A percentile compares a stretch with the other conserved stretches of the same genome.
Evolutionary conservation across 2,797 vertebrate species (phyloP).

Genomic region (Coregonus ussuriensis): DNA sequence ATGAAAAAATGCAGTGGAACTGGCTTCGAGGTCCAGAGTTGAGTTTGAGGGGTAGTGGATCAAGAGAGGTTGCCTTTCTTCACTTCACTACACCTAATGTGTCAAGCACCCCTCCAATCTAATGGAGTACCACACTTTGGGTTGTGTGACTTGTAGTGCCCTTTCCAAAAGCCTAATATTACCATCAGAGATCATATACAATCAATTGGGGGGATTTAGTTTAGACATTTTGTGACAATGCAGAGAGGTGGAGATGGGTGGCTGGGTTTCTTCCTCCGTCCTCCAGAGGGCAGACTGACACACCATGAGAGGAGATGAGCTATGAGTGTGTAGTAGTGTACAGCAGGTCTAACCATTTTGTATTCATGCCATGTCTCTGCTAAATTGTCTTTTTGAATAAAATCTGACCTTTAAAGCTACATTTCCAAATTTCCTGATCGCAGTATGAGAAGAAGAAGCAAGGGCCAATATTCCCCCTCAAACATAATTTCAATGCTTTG

Average conservation of each 20-base stretch:
- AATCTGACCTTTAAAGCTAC: not conserved
- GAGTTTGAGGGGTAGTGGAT: too few relatives aligned
- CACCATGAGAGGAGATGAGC: constrained; percentile 26
- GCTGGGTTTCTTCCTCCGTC: constrained; percentile 30
- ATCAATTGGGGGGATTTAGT: not conserved
- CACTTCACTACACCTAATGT: not conserved
- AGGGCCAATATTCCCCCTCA: not conserved
- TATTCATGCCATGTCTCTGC: not conserved
- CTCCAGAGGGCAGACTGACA: constrained; percentile 74
- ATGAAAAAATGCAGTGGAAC: too few relatives aligned
- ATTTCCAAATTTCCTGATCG: not conserved
- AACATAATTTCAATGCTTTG: not conserved
- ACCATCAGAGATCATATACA: too few relatives aligned
- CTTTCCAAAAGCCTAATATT: not conserved
- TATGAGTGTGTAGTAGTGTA: constrained; percentile 2
- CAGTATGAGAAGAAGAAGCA: not conserved
- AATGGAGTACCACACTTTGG: not conserved
- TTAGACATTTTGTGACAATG: not conserved
- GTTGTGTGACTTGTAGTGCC: not conserved
- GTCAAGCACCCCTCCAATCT: not conserved
- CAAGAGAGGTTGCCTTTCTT: too few relatives aligned
- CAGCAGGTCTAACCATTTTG: not conserved
- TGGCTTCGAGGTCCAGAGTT: too few relatives aligned
- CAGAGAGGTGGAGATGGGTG: not conserved
- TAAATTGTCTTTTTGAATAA: not conserved